These are phyloP conservation scores for Buceros bicornis DNA, from an alignment of 2,797 vertebrate genomes.

Conservation along the genomic window DNA sequence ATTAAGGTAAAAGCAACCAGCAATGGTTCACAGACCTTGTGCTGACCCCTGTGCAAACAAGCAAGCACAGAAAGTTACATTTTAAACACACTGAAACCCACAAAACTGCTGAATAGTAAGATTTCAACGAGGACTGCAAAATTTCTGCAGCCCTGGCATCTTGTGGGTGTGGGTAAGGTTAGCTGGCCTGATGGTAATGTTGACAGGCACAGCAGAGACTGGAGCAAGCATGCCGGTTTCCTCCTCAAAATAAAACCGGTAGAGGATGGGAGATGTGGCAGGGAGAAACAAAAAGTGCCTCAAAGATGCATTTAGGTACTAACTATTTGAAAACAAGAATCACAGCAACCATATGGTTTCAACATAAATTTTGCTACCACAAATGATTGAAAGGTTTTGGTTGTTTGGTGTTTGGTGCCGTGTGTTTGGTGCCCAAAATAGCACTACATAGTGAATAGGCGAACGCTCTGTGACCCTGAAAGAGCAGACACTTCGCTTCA, in stretches of 20 bases:
- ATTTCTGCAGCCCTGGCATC: slow-evolving; percentile 46
- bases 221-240: rapidly evolving
- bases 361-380: neutral
- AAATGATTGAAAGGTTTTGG: slow-evolving; percentile 40
- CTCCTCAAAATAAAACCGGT: neutral
- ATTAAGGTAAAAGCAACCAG: neutral
- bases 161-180: slow-evolving; percentile 32
- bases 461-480: neutral
- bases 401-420: neutral
- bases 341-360: neutral
- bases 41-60: slow-evolving; percentile 6
- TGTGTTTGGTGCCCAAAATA: slow-evolving; percentile 4
- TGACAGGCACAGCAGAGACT: neutral
- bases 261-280: neutral
- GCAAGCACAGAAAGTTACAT: neutral
- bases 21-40: neutral
- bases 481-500: neutral
- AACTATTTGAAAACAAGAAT: neutral
- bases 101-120: slow-evolving; percentile 39
- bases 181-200: slow-evolving; percentile 26
- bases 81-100: slow-evolving; percentile 23
- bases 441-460: neutral
- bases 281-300: neutral
- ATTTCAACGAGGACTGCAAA: slow-evolving; percentile 48
- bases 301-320: neutral